Percentiles rank a stretch among this genome's conserved stretches.
Evolutionary conservation across 2,797 vertebrate genomes (phyloP).

Genomic region (Champsocephalus esox): DNA sequence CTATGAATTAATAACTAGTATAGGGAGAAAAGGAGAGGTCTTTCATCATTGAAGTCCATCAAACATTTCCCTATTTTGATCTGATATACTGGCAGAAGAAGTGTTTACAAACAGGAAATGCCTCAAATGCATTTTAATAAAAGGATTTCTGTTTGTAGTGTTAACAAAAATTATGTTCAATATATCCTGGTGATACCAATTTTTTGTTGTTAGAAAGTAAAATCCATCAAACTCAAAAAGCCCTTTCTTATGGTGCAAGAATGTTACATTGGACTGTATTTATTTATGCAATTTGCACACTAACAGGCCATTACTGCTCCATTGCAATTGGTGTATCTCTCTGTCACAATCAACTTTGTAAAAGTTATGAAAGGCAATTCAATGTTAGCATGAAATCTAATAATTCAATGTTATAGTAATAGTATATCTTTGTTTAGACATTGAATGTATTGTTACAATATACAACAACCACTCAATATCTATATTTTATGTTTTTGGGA

Average conservation of each 20-base stretch:
- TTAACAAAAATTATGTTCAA: neutral
- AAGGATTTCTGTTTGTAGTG: neutral
- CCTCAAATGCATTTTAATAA: neutral
- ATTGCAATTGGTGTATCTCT: no score
- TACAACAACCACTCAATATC: slow-evolving; percentile 1
- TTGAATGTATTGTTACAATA: neutral
- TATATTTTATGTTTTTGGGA: neutral
- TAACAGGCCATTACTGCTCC: no score
- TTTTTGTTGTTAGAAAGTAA: neutral
- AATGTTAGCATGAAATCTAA: no score
- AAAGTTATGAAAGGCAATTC: no score
- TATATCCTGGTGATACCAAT: neutral
- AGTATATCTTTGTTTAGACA: neutral
- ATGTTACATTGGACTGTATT: no score
- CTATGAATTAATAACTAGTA: slow-evolving; percentile 26
- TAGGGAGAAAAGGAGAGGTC: slow-evolving; percentile 3
- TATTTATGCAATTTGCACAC: no score
- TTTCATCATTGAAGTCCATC: neutral
- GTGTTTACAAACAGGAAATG: neutral
- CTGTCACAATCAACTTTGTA: no score
- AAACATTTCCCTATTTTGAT: neutral
- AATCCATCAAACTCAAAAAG: neutral
- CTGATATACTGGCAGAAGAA: neutral
- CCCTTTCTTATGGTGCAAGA: neutral
- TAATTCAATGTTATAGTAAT: no score